A percentile compares a stretch with the other conserved stretches of the same genome.
Conservation (phyloP, 2,888 invertebrate genomes). For the Shargacucullia verbasci region DNA sequence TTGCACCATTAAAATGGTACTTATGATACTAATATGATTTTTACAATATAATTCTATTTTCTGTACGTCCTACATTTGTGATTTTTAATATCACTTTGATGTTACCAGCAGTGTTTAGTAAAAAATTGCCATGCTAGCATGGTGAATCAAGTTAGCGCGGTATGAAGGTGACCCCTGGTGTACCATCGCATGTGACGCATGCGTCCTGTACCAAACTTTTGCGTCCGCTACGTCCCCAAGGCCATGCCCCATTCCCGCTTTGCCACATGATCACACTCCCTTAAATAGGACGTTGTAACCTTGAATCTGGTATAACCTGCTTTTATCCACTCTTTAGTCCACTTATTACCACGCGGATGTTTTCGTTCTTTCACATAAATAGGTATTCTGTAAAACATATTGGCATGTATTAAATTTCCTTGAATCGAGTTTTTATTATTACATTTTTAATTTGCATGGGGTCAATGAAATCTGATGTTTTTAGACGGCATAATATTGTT, state of each 20-base stretch:
- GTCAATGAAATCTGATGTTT: conserved; percentile 5
- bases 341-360: conserved; percentile 18
- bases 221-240: conserved; percentile 45
- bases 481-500: not conserved
- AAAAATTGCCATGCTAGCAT: conserved; percentile 20
- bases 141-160: conserved; percentile 16
- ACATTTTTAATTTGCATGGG: conserved; percentile 1
- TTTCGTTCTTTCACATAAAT: conserved; percentile 2
- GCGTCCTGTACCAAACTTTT: conserved; percentile 63
- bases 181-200: conserved; percentile 61
- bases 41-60: too few species aligned
- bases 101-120: too few species aligned
- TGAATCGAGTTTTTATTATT: conserved; percentile 3
- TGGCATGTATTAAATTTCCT: conserved; percentile 10
- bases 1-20: too few species aligned
- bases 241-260: conserved; percentile 33
- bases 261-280: conserved; percentile 47
- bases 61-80: too few species aligned
- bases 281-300: conserved; percentile 63
- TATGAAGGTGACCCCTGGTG: conserved; percentile 63
- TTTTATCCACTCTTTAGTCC: conserved; percentile 44
- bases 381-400: not conserved
- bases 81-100: too few species aligned
- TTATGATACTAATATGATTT: too few species aligned
- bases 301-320: conserved; percentile 66